Evolutionary conservation across 2,113 vertebrate species (phyloP).

Genomic region (Notarius quadriscutis): DNA sequence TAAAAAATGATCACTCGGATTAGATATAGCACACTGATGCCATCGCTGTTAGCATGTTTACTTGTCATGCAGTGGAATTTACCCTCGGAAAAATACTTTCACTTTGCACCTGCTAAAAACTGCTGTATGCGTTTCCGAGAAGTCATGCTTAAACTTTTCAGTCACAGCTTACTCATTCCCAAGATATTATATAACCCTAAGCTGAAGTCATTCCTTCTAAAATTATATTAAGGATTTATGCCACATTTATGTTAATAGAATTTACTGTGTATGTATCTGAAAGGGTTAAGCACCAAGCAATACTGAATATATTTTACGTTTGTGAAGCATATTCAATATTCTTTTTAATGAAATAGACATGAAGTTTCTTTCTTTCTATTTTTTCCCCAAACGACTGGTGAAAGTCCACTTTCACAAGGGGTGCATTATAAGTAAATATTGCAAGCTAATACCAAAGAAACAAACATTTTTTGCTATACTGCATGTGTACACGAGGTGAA

Average conservation of each 20-base stretch:
- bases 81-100: constrained; percentile 34
- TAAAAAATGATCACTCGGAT: neutral
- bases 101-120: constrained; percentile 12
- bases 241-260: neutral
- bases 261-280: neutral
- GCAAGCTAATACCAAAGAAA: neutral
- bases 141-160: neutral
- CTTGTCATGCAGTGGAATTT: constrained; percentile 13
- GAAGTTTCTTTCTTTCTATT: neutral
- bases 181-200: neutral
- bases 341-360: neutral
- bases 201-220: neutral
- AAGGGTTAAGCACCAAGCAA: neutral
- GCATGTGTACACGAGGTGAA: neutral
- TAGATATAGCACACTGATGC: neutral
- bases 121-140: neutral
- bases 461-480: no score
- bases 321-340: neutral
- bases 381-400: neutral
- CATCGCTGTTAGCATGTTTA: neutral
- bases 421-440: neutral
- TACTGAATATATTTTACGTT: neutral
- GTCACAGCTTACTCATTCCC: neutral
- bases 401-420: neutral
- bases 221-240: neutral